phyloP scores from a whole-genome alignment of 2,113 vertebrate genomes.

The Lasiurus borealis region DNA sequence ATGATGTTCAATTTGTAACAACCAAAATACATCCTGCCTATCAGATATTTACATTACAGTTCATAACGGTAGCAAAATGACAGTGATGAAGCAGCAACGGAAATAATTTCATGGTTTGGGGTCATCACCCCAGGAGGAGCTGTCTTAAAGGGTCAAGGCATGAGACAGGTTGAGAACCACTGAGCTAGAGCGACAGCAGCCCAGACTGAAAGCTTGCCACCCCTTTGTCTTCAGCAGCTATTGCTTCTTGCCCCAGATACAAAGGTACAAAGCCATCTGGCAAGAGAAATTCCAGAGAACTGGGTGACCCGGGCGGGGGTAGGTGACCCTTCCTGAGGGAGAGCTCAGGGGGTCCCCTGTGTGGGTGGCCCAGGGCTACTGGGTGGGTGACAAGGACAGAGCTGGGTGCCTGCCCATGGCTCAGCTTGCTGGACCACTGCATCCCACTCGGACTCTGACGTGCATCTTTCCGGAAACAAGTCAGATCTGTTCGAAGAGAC shows the following conservation, averaged over 20 bases:
- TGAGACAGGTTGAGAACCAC: too few relatives aligned
- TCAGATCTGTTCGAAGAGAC: not conserved
- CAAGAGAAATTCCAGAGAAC: not conserved
- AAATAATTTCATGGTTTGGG: too few relatives aligned
- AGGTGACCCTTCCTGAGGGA: not conserved
- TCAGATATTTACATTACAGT: too few relatives aligned
- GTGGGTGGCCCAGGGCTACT: constrained; percentile 5
- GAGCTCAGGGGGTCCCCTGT: not conserved
- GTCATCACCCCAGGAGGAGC: too few relatives aligned
- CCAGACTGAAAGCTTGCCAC: not conserved
- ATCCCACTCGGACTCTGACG: constrained; percentile 55
- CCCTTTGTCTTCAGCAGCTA: not conserved
- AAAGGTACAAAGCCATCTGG: not conserved
- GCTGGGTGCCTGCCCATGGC: constrained; percentile 44
- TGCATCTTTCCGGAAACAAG: constrained; percentile 60
- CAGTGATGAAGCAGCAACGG: too few relatives aligned
- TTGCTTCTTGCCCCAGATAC: not conserved
- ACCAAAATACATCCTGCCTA: too few relatives aligned
- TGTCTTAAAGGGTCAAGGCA: too few relatives aligned
- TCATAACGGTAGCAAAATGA: too few relatives aligned
- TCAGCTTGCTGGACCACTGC: constrained; percentile 66
- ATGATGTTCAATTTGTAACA: too few relatives aligned
- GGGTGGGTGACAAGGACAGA: constrained; percentile 47
- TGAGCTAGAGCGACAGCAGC: too few relatives aligned
- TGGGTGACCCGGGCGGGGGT: not conserved